Evolutionary conservation across 2,797 vertebrate genomes (phyloP), one percentile per base, ranked within the genome.

Genomic region (Mormyrus proboscirostris): DNA sequence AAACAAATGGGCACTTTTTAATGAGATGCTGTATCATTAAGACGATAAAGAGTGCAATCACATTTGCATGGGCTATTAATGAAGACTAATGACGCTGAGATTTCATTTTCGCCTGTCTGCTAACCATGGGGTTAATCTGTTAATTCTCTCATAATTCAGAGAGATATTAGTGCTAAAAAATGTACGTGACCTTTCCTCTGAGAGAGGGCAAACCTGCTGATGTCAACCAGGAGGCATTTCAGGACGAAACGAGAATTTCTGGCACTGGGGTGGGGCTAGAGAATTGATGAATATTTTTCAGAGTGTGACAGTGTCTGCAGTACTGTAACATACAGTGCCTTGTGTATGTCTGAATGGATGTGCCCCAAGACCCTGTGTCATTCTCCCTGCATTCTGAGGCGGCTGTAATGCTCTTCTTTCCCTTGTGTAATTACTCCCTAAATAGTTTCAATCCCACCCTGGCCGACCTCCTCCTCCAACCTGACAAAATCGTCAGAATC

Each of bases 1-100:
- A 57, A 86, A 90, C 53, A 90, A 88, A 65, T 33, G 19, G 57
- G 57, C 84, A 89, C 88, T 69, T 89, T 88, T 89, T 90, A 90
- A 90, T 90, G 90, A 89, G 73, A 88, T 62, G 55, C 87, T 47
- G 53, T 94, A 95, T 95, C 95, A 96, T 96, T 96, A 96, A 95
- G 94, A 96, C 95, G 94, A 95, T 95, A 95, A 95, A 95, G 92
- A 92, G 94, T 92, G 94, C 94, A 95, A 95, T 96, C 95, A 93
- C 94, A 93, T 94, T 94, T 94, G 92, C 94, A 95, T 95, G 95
- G 94, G 93, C 95, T 95, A 95, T 95, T 95, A 96, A 95, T 96
- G 95, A 94, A 95, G 94, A 95, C 95, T 95, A 96, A 95, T 96
- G 95, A 95, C 91, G 92, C 94, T 94, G 92, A 94, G 94, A 95